Conservation (phyloP, 2,888 invertebrate genomes). For the Cheilosia grossa region DNA sequence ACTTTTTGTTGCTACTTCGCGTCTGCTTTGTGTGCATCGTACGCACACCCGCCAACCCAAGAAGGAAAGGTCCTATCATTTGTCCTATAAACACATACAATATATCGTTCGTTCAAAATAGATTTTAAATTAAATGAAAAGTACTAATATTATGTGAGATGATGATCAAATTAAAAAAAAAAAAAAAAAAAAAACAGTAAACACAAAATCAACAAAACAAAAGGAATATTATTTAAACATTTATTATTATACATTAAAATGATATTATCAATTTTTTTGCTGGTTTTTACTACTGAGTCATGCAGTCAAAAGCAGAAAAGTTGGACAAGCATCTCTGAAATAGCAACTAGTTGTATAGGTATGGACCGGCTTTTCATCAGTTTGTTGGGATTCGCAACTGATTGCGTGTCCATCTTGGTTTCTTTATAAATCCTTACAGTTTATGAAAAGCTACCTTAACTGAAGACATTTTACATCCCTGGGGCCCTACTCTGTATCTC, state of each 20-base stretch:
- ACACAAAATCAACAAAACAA: slow-evolving; percentile 34
- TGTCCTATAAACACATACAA: slow-evolving; percentile 55
- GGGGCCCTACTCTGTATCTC: no score
- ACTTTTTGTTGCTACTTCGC: slow-evolving; percentile 22
- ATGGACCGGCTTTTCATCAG: no score
- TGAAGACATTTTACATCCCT: no score
- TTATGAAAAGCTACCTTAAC: no score
- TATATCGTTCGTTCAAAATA: slow-evolving; percentile 68
- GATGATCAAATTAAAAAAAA: slow-evolving; percentile 56
- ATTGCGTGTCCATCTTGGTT: no score
- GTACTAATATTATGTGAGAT: slow-evolving; percentile 50
- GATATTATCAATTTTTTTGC: slow-evolving; percentile 47
- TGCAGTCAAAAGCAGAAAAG: not conserved
- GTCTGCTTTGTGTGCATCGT: slow-evolving; percentile 39
- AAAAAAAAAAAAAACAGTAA: slow-evolving; percentile 21
- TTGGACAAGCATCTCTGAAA: not conserved
- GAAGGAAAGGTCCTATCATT: slow-evolving; percentile 51
- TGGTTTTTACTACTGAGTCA: not conserved
- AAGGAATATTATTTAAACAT: slow-evolving; percentile 64
- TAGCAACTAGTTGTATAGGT: no score
- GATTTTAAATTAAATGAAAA: slow-evolving; percentile 56
- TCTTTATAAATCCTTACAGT: no score
- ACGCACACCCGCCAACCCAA: slow-evolving; percentile 40
- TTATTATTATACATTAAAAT: slow-evolving; percentile 68
- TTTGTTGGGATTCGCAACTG: no score